These are phyloP conservation scores for Anas acuta DNA, from an alignment of 2,797 vertebrate species.

Conservation along the genomic window DNA sequence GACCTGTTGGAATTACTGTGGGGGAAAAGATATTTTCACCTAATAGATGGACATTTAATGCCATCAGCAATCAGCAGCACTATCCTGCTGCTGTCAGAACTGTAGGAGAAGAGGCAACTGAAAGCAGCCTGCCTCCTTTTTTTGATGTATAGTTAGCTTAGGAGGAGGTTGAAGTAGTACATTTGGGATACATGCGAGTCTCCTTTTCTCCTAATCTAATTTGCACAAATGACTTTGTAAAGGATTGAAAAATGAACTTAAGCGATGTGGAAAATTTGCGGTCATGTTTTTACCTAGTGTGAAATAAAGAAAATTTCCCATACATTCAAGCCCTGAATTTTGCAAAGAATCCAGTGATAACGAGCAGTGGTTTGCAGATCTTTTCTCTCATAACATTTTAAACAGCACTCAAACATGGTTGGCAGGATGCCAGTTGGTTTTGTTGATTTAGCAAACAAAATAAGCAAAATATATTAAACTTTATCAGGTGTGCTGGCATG, in stretches of 20 bases:
- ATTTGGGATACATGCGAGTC: fast-evolving
- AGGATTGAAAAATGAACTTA: background rate
- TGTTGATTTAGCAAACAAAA: background rate
- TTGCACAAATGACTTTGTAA: background rate
- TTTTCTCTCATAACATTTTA: background rate
- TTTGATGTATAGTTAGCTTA: background rate
- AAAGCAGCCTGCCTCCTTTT: background rate
- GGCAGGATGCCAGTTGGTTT: background rate
- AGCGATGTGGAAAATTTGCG: background rate
- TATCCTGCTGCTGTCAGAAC: background rate
- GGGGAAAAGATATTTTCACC: background rate
- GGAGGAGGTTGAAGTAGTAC: background rate
- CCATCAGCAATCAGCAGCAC: background rate
- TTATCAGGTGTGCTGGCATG: background rate
- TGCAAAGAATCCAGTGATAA: background rate
- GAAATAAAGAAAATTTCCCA: background rate
- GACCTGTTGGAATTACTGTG: background rate
- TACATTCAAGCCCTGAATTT: background rate
- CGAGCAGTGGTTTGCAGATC: background rate
- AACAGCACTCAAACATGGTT: background rate
- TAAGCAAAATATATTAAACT: background rate
- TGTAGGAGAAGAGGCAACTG: background rate
- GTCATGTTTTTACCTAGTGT: background rate
- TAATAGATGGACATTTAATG: background rate
- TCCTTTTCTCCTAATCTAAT: background rate